Conservation (phyloP, 2,113 vertebrate species). For the Melanerpes aurifrons region DNA sequence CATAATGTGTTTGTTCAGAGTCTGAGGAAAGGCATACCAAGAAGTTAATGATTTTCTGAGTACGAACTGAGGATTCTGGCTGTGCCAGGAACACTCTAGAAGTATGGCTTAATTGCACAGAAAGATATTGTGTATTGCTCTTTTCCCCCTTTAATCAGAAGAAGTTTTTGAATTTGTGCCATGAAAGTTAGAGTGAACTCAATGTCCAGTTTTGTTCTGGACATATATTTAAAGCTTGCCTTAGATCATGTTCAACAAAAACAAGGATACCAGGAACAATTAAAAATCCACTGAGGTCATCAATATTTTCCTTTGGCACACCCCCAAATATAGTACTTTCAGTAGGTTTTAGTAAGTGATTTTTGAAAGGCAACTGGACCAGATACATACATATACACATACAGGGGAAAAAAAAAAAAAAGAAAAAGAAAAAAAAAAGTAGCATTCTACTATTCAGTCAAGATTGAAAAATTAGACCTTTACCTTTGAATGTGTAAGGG, state of each 20-base stretch:
- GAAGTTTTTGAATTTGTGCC: constrained; percentile 38
- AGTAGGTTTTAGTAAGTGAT: constrained; percentile 1
- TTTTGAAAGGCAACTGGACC: constrained; percentile 8
- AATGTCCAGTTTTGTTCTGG: constrained; percentile 29
- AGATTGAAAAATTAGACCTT: background rate
- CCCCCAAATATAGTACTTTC: background rate
- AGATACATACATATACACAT: background rate
- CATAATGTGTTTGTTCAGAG: background rate
- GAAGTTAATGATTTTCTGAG: background rate
- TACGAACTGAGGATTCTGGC: background rate
- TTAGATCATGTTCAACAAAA: constrained; percentile 39
- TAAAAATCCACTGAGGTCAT: background rate
- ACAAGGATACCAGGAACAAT: background rate
- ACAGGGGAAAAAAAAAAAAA: background rate
- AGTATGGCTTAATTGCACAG: background rate
- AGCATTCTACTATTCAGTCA: background rate
- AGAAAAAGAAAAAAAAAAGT: background rate
- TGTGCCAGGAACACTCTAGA: constrained; percentile 8
- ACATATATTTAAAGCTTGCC: constrained; percentile 4
- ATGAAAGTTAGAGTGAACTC: constrained; percentile 8
- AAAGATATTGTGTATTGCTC: constrained; percentile 5
- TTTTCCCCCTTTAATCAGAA: background rate
- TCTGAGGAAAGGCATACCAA: background rate
- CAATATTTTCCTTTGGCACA: background rate
- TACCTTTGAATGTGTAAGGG: background rate